Conservation (phyloP, 2,797 vertebrate species). For the Tarsius wallacei region DNA sequence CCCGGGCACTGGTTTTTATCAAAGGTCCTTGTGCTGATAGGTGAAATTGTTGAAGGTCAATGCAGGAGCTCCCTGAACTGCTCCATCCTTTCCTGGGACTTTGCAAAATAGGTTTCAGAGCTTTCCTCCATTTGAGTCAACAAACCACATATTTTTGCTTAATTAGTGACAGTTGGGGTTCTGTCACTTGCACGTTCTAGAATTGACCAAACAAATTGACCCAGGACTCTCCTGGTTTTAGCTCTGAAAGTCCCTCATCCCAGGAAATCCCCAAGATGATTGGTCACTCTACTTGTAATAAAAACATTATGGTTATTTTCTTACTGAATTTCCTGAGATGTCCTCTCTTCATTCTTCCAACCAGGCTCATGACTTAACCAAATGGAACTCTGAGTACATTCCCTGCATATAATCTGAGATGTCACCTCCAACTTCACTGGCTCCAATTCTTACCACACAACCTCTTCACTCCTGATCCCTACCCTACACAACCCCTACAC, state of each 20-base stretch:
- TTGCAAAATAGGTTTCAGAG: background rate
- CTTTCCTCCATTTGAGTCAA: background rate
- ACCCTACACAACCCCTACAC: background rate
- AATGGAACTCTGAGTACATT: background rate
- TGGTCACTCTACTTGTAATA: background rate
- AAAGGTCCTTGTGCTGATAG: background rate
- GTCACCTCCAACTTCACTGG: background rate
- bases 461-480: background rate
- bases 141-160: background rate
- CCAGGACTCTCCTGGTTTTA: background rate
- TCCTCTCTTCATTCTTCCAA: background rate
- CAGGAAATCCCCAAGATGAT: background rate
- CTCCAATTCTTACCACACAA: background rate
- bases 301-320: background rate
- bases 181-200: background rate
- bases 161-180: background rate
- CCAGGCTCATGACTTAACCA: background rate
- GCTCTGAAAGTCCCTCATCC: background rate
- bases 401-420: background rate
- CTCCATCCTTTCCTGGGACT: background rate
- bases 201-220: background rate
- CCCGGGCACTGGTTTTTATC: background rate
- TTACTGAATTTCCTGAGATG: background rate
- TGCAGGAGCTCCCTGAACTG: background rate
- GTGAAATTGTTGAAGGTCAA: background rate